These are phyloP conservation scores for Chouioia cunea DNA, from an alignment of 2,888 invertebrate genomes.

Conservation along the genomic window DNA sequence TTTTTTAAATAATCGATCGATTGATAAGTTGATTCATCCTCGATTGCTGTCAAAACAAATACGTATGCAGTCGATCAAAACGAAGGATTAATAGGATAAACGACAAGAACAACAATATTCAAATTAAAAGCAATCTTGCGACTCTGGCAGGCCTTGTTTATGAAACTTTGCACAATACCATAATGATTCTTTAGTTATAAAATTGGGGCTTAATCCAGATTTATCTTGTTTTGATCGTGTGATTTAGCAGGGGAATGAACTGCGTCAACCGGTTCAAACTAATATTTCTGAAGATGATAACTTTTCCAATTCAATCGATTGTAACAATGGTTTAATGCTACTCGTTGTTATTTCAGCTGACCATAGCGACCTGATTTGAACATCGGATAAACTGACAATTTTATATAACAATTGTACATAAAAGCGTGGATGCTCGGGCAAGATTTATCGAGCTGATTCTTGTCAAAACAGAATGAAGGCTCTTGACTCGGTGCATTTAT, in stretches of 20 bases:
- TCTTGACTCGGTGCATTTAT: background rate
- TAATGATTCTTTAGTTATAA: constrained; percentile 11
- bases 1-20: too few relatives aligned
- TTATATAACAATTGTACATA: too few relatives aligned
- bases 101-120: too few relatives aligned
- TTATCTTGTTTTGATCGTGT: constrained; percentile 29
- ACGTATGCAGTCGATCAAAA: too few relatives aligned
- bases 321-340: too few relatives aligned
- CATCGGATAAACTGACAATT: too few relatives aligned
- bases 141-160: too few relatives aligned
- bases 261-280: constrained; percentile 14
- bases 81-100: too few relatives aligned
- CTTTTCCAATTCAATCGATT: too few relatives aligned
- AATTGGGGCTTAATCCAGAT: constrained; percentile 31
- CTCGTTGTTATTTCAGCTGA: constrained; percentile 30
- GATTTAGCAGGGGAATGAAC: constrained; percentile 25
- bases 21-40: too few relatives aligned
- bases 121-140: too few relatives aligned
- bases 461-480: constrained; percentile 38
- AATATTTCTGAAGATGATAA: background rate
- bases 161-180: background rate
- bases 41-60: too few relatives aligned
- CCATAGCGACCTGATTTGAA: background rate
- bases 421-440: constrained; percentile 16
- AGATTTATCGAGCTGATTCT: constrained; percentile 16